Percentiles rank a stretch among this genome's conserved stretches.
Evolutionary conservation across 2,113 vertebrate species (phyloP).

Genomic region (Scomber scombrus): DNA sequence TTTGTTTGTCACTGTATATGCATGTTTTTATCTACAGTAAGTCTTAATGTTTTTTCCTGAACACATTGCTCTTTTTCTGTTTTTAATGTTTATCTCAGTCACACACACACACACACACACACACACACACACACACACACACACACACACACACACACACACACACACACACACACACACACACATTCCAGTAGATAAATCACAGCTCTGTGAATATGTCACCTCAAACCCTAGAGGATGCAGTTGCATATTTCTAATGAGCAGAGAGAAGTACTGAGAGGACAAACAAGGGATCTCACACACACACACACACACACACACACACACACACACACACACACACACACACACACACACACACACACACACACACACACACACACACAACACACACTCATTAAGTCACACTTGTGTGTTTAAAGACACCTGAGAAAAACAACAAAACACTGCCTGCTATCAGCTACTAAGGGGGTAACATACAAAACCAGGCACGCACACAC

Average conservation of each 20-base stretch:
- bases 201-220: constrained; percentile 32
- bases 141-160: constrained; percentile 8
- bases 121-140: background rate
- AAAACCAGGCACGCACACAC: background rate
- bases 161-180: background rate
- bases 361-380: constrained; percentile 6
- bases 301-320: constrained; percentile 1
- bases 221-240: constrained; percentile 25
- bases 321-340: background rate
- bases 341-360: background rate
- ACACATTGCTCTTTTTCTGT: constrained; percentile 24
- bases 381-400: background rate
- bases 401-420: no score
- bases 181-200: constrained; percentile 42
- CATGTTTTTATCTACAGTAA: background rate
- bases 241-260: constrained; percentile 6
- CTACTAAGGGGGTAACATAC: background rate
- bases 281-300: constrained; percentile 4
- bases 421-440: background rate
- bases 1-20: background rate
- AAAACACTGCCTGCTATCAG: background rate
- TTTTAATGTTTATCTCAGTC: constrained; percentile 29
- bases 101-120: constrained; percentile 2
- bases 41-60: constrained; percentile 33
- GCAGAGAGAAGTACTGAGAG: constrained; percentile 8